A percentile compares a stretch with the other conserved stretches of the same genome.
Conservation (phyloP, 2,888 invertebrate species). For the Dicranocentrus wangi region DNA sequence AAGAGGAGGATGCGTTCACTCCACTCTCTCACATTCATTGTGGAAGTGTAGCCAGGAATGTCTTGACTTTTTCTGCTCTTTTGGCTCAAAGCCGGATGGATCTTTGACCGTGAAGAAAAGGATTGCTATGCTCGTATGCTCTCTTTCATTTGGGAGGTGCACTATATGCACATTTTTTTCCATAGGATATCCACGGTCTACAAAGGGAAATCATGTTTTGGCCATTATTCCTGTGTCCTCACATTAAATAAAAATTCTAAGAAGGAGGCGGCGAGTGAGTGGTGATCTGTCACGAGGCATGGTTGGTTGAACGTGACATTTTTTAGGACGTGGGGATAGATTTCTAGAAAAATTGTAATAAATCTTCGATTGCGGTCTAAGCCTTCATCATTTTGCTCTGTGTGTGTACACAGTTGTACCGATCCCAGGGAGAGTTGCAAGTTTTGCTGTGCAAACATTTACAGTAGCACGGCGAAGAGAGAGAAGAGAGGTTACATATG, state of each 20-base stretch:
- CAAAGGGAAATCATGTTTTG: constrained; percentile 22
- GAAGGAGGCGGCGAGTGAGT: constrained; percentile 27
- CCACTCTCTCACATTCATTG: not conserved
- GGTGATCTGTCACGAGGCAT: constrained; percentile 30
- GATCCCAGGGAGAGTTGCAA: no score
- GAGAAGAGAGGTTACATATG: no score
- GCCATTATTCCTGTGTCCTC: not conserved
- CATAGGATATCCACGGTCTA: not conserved
- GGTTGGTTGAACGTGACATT: constrained; percentile 35
- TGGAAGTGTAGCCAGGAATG: not conserved
- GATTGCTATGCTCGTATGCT: not conserved
- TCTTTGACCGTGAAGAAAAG: constrained; percentile 35
- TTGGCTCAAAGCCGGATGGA: constrained; percentile 39
- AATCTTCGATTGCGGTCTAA: constrained; percentile 23
- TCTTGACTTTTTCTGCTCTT: constrained; percentile 20
- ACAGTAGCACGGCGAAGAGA: not conserved
- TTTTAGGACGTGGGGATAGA: constrained; percentile 33
- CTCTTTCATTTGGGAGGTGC: no score
- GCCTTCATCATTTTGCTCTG: no score
- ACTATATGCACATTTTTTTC: not conserved
- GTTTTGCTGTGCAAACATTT: constrained; percentile 3
- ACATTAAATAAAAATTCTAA: constrained; percentile 18
- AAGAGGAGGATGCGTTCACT: constrained; percentile 16
- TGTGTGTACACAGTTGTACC: no score
- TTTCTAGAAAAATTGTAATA: constrained; percentile 12